Base-by-base conservation (phyloP, 1,140 invertebrate species). In the Prorops nasuta region DNA sequence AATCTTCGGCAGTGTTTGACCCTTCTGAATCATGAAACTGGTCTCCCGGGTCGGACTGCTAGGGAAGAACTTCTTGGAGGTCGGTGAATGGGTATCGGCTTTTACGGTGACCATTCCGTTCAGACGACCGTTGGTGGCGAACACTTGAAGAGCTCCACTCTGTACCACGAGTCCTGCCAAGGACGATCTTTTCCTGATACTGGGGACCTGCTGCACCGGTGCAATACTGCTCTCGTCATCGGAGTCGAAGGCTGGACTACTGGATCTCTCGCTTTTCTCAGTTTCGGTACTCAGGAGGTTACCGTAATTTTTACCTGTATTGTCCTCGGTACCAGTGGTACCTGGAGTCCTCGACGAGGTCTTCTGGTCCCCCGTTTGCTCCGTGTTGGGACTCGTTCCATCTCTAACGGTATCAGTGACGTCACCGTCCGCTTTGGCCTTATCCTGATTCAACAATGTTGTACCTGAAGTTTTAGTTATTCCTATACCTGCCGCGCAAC, bases 171-270 rank as follows among this genome's bases (percentile, higher is more conserved):
- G 72, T 10, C 84, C 85, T 1, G 82, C 84, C 6, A 86, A 71
- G 0, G 83, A 84, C 3, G 81, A 82, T 38, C 81, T 77, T 61
- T 84, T 84, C 10, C 75, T 69, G 41, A 79, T 68, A 9, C 65
- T 72, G 28, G 38, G 60, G 1, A 56, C 39, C n/a, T 62, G 65
- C 44, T 71, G 71, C 36, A 56, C 48, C 17, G 70, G 72, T 19
- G 72, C 72, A 1, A 75, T 69, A 0, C 81, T 80, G 51, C 88
- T 91, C 51, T 92, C 90, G 37, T 97, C 94, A 72, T 98, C 95
- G 0, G 94, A 97, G 54, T 97, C 94, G 72, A 97, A 97, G 0
- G 91, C 92, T 1, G 94, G 94, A 69, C 92, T 96, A 64, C 92
- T 96, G 0, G 93, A 96, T 20, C 93, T 79, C 72, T 98, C 94